These are phyloP conservation scores for Cacoxenus indagator DNA, from an alignment of 2,888 invertebrate genomes.

Conservation along the genomic window DNA sequence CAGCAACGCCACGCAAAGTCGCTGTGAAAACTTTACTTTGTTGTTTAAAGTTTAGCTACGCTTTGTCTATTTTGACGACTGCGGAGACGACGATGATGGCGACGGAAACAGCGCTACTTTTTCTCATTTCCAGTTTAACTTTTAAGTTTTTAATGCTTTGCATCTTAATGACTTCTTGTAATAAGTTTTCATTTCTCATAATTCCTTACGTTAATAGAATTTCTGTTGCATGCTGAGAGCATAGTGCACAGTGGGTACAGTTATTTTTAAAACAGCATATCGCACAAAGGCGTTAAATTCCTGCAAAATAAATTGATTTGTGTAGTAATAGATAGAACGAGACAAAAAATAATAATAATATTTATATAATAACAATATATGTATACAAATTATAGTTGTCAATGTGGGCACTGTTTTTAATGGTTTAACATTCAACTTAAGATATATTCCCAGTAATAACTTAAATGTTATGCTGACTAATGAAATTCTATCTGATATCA, in stretches of 20 bases:
- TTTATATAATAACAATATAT: no score
- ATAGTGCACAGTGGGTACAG: conserved; percentile 45
- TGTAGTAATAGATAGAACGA: no score
- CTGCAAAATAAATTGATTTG: no score
- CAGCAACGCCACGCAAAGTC: conserved; percentile 35
- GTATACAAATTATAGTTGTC: no score
- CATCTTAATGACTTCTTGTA: conserved; percentile 69
- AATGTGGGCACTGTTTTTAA: no score
- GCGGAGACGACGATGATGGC: background rate
- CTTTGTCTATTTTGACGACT: background rate
- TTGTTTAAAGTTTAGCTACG: background rate
- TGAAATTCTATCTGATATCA: no score
- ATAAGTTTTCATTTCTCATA: conserved; percentile 68
- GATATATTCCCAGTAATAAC: no score
- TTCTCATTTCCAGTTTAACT: conserved; percentile 55
- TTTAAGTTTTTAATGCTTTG: conserved; percentile 64
- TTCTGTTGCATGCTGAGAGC: conserved; percentile 39
- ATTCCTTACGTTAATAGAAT: conserved; percentile 65
- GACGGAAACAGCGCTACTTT: conserved; percentile 26
- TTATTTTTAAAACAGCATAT: background rate
- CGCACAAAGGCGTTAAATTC: background rate
- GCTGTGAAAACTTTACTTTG: background rate
- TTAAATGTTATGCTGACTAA: no score
- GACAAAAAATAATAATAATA: no score
- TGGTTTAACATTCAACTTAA: no score